Evolutionary conservation across 2,888 invertebrate species (phyloP).

Genomic region (Hypena proboscidalis): DNA sequence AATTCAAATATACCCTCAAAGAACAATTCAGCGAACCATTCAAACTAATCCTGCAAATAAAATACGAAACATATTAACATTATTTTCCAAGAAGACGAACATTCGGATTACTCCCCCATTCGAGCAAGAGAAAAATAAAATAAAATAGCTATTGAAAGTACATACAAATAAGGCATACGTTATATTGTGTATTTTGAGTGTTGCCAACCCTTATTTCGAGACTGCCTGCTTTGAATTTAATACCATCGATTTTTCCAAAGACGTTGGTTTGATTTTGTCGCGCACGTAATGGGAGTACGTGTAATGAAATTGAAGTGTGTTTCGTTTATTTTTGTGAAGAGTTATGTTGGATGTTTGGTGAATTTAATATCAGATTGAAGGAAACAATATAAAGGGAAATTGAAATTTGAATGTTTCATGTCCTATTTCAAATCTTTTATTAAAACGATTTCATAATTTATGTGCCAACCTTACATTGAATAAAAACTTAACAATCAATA

Average conservation of each 20-base stretch:
- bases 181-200: slow-evolving; percentile 50
- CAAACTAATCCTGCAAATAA: slow-evolving; percentile 27
- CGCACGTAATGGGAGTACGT: slow-evolving; percentile 21
- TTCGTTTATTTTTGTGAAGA: background rate
- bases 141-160: slow-evolving; percentile 53
- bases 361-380: background rate
- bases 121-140: slow-evolving; percentile 39
- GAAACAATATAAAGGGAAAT: no score
- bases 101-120: slow-evolving; percentile 48
- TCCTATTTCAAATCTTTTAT: no score
- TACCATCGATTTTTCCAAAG: slow-evolving; percentile 57
- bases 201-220: slow-evolving; percentile 60
- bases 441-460: no score
- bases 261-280: slow-evolving; percentile 44
- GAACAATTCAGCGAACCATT: slow-evolving; percentile 12
- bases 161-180: slow-evolving; percentile 60
- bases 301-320: slow-evolving; percentile 40
- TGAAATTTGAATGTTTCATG: no score
- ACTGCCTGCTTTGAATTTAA: slow-evolving; percentile 57
- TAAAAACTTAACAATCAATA: no score
- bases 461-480: no score
- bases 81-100: slow-evolving; percentile 36
- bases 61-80: slow-evolving; percentile 32
- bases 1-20: background rate
- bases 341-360: background rate